Percentiles rank a stretch among this genome's conserved stretches.
These are phyloP conservation scores for Ptilonorhynchus violaceus DNA, from an alignment of 2,113 vertebrate genomes.

Conservation along the genomic window DNA sequence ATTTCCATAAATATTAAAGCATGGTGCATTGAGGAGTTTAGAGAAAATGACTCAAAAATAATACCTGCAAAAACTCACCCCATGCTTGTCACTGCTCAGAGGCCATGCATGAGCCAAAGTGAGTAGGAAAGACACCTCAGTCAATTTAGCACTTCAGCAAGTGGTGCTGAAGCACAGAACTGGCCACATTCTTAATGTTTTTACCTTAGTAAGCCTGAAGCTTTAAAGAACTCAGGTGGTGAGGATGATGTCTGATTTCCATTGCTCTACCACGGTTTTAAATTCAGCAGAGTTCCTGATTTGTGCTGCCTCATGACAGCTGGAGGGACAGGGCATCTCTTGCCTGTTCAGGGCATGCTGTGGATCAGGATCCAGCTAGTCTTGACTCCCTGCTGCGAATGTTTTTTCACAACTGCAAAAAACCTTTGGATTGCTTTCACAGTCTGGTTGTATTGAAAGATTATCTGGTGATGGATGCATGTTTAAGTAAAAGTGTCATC, in stretches of 20 bases:
- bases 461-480: neutral
- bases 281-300: neutral
- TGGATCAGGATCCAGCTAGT: neutral
- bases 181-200: neutral
- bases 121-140: neutral
- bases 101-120: rapidly evolving
- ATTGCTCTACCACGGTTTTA: neutral
- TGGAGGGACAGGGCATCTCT: neutral
- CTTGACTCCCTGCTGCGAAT: neutral
- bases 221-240: neutral
- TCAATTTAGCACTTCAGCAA: neutral
- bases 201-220: neutral
- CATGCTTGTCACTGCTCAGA: neutral
- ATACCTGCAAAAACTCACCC: neutral
- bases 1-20: constrained; percentile 2
- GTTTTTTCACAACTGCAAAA: neutral
- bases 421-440: neutral
- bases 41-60: neutral
- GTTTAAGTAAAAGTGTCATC: neutral
- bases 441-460: neutral
- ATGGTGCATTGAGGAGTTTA: neutral
- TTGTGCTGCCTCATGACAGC: neutral
- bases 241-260: neutral
- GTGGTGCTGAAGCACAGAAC: neutral
- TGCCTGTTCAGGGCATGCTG: neutral